Evolutionary conservation across 2,797 vertebrate genomes (phyloP), one percentile per base, ranked within the genome.

Genomic region (Phalanger gymnotis): DNA sequence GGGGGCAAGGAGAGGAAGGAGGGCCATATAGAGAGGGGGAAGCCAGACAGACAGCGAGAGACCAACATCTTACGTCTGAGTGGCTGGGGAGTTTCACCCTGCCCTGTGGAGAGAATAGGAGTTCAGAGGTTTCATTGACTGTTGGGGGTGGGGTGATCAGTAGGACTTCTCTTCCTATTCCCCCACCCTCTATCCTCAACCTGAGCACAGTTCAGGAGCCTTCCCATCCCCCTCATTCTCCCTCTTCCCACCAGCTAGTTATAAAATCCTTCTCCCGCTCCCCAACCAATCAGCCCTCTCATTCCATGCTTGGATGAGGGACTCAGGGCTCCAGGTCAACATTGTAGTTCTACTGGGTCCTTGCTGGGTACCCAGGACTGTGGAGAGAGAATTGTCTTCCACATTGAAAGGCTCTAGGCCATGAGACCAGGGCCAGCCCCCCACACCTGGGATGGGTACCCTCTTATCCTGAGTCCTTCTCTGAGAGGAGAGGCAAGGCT

Each of bases 11-110:
- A 25, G 30, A 52, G 40, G 0, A 19, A 57, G 28, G 51, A 51
- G 16, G 61, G 66, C 16, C 51, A 52, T 90, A 90, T 58, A 56
- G 40, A 91, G 92, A 91, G 94, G 92, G 93, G 94, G 97, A 97
- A 97, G 98, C 97, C 97, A 98, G 98, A 98, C 98, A 98, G 98
- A 99, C 98, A 99, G 98, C 98, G 98, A 99, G 96, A 95, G 98
- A 98, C 99, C 58, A 97, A 98, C 98, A 99, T 98, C 99, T 99
- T 99, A 99, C 99, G 99, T 99, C 99, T 99, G 99, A 99, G 99
- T 99, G 99, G 99, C 99, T 99, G 99, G 99, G 99, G 99, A 99
- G 99, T 99, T 99, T 99, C 99, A 99, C 99, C 99, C 99, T 99
- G 99, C 99, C 99, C 99, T 99, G 99, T 98, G 99, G 99, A 99